A percentile compares a stretch with the other conserved stretches of the same genome.
Conservation (phyloP, 2,888 invertebrate species). For the Meteorus colon region DNA sequence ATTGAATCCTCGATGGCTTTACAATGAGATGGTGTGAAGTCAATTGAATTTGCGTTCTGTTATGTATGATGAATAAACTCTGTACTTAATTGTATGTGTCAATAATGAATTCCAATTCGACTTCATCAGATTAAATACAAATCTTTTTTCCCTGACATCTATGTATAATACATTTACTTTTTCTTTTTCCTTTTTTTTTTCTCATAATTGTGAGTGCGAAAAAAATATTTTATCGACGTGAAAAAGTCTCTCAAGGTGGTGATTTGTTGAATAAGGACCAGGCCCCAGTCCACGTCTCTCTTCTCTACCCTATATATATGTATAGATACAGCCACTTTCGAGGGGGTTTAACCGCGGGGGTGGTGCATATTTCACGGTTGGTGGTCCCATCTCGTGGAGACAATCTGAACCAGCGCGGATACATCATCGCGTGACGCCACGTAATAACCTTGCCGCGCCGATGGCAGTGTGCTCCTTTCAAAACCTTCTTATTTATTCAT, state of each 20-base stretch:
- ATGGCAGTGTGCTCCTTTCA: constrained; percentile 59
- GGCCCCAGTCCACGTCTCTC: not conserved
- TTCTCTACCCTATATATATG: constrained; percentile 18
- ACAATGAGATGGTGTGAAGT: no score
- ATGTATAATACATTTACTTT: not conserved
- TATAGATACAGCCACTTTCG: constrained; percentile 41
- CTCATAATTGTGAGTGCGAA: not conserved
- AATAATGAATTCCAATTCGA: no score
- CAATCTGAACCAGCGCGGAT: constrained; percentile 72
- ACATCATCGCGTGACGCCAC: constrained; percentile 73
- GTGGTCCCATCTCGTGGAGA: constrained; percentile 73
- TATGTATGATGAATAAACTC: no score
- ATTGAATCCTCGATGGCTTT: no score
- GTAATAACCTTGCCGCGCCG: constrained; percentile 64
- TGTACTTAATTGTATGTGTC: no score
- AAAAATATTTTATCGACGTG: not conserved
- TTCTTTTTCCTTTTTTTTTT: constrained; percentile 4
- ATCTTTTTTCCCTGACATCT: not conserved
- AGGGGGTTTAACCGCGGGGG: constrained; percentile 66
- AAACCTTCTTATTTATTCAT: constrained; percentile 72
- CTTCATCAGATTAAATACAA: no score
- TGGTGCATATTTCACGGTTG: constrained; percentile 73
- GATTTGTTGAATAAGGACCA: constrained; percentile 65
- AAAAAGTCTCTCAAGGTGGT: constrained; percentile 61
- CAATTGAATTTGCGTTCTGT: no score